These are phyloP conservation scores for Chorisops tibialis DNA, from an alignment of 2,888 invertebrate genomes.

Conservation along the genomic window DNA sequence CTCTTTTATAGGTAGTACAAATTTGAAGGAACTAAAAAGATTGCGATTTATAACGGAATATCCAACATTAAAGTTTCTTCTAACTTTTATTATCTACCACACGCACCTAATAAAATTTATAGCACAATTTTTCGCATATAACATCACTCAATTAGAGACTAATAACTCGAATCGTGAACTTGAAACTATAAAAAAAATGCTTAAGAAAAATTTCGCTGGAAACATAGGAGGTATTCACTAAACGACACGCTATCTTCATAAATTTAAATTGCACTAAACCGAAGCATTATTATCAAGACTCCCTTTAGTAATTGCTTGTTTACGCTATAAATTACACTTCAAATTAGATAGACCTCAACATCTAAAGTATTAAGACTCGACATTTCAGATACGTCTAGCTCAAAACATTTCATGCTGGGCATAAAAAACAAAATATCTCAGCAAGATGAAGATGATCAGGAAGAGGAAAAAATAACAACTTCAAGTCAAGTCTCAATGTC, in stretches of 20 bases:
- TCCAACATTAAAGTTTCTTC: no score
- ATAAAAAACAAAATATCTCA: neutral
- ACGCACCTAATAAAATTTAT: no score
- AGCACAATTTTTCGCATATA: no score
- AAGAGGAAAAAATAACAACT: neutral
- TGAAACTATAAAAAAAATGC: no score
- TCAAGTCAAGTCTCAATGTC: neutral
- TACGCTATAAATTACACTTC: conserved; percentile 11
- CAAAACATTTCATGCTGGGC: neutral
- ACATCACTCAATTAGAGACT: no score
- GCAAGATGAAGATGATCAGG: neutral
- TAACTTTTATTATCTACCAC: no score
- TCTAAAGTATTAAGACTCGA: neutral
- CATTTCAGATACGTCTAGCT: neutral
- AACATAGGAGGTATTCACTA: neutral
- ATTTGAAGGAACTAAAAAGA: no score
- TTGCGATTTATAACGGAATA: no score
- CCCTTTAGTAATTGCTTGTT: conserved; percentile 3
- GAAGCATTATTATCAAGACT: neutral
- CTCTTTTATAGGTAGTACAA: no score
- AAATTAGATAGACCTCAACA: conserved; percentile 5
- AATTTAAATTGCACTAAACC: neutral
- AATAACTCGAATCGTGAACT: no score
- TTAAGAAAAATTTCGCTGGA: no score
- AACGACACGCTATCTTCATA: conserved; percentile 2